A percentile compares a stretch with the other conserved stretches of the same genome.
phyloP scores from a whole-genome alignment of 2,888 invertebrate genomes.

The Carcina quercana region DNA sequence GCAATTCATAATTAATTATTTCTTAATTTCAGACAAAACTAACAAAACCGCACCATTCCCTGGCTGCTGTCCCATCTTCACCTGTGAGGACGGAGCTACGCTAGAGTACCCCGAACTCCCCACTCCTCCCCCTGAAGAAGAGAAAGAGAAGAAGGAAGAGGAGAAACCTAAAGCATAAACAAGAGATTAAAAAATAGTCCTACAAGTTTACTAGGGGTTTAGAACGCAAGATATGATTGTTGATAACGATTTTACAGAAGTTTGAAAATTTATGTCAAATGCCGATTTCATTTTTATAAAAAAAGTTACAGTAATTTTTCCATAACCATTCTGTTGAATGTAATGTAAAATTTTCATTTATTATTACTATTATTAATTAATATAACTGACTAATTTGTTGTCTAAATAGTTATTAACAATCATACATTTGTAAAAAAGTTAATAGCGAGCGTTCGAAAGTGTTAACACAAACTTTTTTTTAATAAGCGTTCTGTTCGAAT shows the following conservation, averaged over 20 bases:
- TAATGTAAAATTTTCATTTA: too few species aligned
- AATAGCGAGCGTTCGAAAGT: too few species aligned
- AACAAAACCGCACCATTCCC: conserved; percentile 94
- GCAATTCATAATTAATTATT: conserved; percentile 4
- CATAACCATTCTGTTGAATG: too few species aligned
- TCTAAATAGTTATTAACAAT: too few species aligned
- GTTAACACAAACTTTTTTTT: too few species aligned
- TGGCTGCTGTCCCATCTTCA: conserved; percentile 88
- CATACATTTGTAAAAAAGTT: too few species aligned
- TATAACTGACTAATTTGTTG: too few species aligned
- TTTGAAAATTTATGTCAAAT: conserved; percentile 38
- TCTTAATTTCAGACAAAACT: conserved; percentile 79
- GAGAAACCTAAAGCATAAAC: conserved; percentile 55
- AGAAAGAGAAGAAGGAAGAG: conserved; percentile 43
- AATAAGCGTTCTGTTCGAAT: too few species aligned
- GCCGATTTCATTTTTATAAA: conserved; percentile 24
- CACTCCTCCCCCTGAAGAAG: conserved; percentile 54
- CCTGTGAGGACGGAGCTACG: conserved; percentile 88
- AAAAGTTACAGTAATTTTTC: too few species aligned
- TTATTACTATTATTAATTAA: too few species aligned
- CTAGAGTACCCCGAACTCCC: conserved; percentile 90
- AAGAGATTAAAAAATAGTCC: conserved; percentile 16
- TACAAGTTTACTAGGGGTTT: too few species aligned
- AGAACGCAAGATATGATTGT: too few species aligned
- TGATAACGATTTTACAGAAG: conserved; percentile 10